Percentiles rank a stretch among this genome's conserved stretches.
Conservation (phyloP, 2,797 vertebrate species). For the Amazona ochrocephala region DNA sequence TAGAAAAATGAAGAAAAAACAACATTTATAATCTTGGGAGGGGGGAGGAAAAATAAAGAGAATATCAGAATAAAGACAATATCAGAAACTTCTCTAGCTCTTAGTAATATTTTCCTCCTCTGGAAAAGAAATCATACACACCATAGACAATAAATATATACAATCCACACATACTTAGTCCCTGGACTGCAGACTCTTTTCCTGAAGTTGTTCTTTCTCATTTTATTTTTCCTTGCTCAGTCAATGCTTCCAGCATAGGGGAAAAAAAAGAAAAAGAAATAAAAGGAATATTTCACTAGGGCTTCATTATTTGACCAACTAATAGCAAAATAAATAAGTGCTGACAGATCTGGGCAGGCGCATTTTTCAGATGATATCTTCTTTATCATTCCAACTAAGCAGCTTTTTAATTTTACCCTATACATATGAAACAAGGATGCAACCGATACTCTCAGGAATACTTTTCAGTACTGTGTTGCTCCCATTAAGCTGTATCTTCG, state of each 20-base stretch:
- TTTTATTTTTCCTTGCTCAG: not conserved
- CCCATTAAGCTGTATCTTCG: not conserved
- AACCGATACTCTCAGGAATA: not conserved
- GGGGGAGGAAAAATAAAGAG: not conserved
- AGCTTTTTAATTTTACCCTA: not conserved
- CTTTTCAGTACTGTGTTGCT: not conserved
- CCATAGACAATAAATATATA: not conserved
- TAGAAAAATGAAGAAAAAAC: not conserved
- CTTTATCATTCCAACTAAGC: not conserved
- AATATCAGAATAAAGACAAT: not conserved
- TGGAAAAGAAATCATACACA: not conserved
- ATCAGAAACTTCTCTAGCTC: not conserved
- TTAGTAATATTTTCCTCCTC: not conserved
- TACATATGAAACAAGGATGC: not conserved
- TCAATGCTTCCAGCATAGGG: not conserved
- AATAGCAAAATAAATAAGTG: constrained; percentile 8
- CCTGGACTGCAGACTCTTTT: not conserved
- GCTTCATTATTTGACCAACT: not conserved
- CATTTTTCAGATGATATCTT: not conserved
- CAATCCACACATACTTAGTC: not conserved
- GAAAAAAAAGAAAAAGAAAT: not conserved
- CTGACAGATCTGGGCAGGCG: not conserved
- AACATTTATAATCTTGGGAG: not conserved
- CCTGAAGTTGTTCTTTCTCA: not conserved
- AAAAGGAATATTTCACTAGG: not conserved